Evolutionary conservation across 64 coral and sea anemone species (phyloP).

Genomic region (Actinia equina): DNA sequence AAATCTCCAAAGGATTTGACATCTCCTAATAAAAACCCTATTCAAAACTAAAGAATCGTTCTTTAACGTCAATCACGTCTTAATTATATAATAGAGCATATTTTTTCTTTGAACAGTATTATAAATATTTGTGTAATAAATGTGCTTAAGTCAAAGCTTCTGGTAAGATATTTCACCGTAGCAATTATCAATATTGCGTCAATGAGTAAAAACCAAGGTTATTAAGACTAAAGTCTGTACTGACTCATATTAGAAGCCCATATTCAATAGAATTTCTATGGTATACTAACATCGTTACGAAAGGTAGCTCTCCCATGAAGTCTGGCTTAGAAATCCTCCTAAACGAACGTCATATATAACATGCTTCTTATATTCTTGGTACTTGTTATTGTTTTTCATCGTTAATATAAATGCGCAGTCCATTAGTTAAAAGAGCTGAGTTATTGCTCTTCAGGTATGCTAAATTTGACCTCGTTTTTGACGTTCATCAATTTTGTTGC

Average conservation of each 20-base stretch:
- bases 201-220: background rate
- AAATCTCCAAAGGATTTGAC: background rate
- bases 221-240: background rate
- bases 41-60: background rate
- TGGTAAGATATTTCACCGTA: background rate
- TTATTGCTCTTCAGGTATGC: background rate
- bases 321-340: background rate
- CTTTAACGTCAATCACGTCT: background rate
- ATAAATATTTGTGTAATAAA: background rate
- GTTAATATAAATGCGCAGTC: background rate
- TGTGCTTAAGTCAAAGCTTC: background rate
- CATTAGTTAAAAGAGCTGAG: background rate
- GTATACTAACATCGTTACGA: background rate
- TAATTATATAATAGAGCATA: background rate
- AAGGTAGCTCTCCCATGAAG: background rate
- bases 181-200: background rate
- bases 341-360: too few relatives aligned
- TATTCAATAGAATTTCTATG: background rate
- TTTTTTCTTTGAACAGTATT: background rate
- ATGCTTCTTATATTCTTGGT: too few relatives aligned
- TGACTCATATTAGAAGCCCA: background rate
- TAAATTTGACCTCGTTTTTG: slow-evolving; percentile 1
- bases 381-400: background rate
- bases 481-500: too few relatives aligned
- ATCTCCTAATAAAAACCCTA: background rate